A percentile compares a stretch with the other conserved stretches of the same genome.
Conservation (phyloP, 2,797 vertebrate genomes). For the Gymnothorax javanicus region DNA sequence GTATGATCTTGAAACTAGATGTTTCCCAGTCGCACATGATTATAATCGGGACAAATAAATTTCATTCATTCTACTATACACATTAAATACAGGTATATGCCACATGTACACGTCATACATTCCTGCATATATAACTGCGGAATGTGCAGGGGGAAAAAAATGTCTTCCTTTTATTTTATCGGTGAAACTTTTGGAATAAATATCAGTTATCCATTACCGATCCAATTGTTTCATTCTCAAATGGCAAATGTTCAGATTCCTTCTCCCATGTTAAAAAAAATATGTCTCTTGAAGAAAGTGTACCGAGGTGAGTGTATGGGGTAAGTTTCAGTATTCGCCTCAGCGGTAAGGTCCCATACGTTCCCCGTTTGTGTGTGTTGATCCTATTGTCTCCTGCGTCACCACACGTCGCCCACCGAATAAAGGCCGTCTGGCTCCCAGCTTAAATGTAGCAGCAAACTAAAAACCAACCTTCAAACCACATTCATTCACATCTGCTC, state of each 20-base stretch:
- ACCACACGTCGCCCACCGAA: slow-evolving; percentile 76
- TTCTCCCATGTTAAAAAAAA: background rate
- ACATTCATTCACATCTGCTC: slow-evolving; percentile 85
- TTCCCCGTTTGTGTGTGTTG: slow-evolving; percentile 71
- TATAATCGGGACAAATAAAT: no score
- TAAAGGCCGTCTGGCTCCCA: slow-evolving; percentile 83
- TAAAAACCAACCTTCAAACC: slow-evolving; percentile 85
- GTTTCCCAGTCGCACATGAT: no score
- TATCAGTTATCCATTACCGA: background rate
- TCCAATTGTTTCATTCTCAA: background rate
- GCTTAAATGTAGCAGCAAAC: slow-evolving; percentile 84
- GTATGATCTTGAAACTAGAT: background rate
- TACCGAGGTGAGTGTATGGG: background rate
- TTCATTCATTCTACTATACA: no score
- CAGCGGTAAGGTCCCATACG: slow-evolving; percentile 71
- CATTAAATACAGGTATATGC: background rate
- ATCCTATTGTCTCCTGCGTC: slow-evolving; percentile 87
- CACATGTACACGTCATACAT: background rate
- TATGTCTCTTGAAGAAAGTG: background rate
- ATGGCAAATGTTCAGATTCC: background rate
- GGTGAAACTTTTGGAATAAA: background rate
- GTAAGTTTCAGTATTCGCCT: background rate
- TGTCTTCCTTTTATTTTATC: background rate
- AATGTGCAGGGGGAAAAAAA: no score
- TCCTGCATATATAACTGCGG: no score